Evolutionary conservation across 1,140 invertebrate genomes (phyloP).

Genomic region (Luehdorfia chinensis): DNA sequence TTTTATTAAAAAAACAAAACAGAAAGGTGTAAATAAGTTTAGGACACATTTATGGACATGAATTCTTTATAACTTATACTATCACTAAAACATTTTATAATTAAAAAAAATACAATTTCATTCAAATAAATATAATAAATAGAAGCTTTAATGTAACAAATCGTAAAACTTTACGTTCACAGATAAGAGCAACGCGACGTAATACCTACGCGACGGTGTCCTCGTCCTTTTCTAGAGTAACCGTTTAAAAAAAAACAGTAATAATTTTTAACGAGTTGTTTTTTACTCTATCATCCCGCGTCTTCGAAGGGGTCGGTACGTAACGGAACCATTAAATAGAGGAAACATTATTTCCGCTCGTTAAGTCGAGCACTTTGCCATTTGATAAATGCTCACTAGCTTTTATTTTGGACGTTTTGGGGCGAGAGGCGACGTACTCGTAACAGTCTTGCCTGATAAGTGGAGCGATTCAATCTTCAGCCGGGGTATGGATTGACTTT

Average conservation of each 20-base stretch:
- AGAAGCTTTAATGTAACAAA: slow-evolving; percentile 7
- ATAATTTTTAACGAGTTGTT: slow-evolving; percentile 51
- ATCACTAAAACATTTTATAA: too few relatives aligned
- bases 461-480: background rate
- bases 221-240: slow-evolving; percentile 20
- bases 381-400: slow-evolving; percentile 60
- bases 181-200: too few relatives aligned
- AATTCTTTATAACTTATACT: too few relatives aligned
- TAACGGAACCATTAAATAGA: slow-evolving; percentile 56
- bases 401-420: slow-evolving; percentile 21
- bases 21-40: too few relatives aligned
- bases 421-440: background rate
- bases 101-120: too few relatives aligned
- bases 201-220: slow-evolving; percentile 1
- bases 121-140: slow-evolving; percentile 1
- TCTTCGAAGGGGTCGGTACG: slow-evolving; percentile 19
- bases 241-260: slow-evolving; percentile 15
- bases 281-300: slow-evolving; percentile 29
- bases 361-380: slow-evolving; percentile 55
- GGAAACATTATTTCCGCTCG: slow-evolving; percentile 67
- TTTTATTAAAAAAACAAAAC: too few relatives aligned
- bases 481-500: background rate
- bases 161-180: slow-evolving; percentile 7
- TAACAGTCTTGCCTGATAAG: background rate
- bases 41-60: too few relatives aligned